phyloP scores from a whole-genome alignment of 2,888 invertebrate genomes.

The Drosophila lutescens region DNA sequence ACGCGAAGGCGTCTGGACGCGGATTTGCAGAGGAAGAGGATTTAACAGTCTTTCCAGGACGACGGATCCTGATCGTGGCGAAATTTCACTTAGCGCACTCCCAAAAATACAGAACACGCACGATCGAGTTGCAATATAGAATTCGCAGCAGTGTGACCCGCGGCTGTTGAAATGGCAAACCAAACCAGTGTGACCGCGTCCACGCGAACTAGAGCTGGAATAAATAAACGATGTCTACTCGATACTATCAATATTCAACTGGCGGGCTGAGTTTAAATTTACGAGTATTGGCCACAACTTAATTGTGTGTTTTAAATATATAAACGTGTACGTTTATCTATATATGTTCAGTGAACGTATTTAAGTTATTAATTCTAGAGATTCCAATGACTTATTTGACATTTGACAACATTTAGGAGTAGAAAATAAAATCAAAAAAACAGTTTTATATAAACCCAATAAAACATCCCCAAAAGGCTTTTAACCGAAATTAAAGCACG shows the following conservation, averaged over 20 bases:
- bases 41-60: not conserved
- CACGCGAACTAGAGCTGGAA: not conserved
- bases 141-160: conserved; percentile 3
- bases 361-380: too few relatives aligned
- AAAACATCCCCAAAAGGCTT: too few relatives aligned
- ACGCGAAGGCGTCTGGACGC: conserved; percentile 6
- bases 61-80: not conserved
- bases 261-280: not conserved
- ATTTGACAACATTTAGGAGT: too few relatives aligned
- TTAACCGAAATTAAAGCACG: too few relatives aligned
- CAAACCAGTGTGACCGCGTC: not conserved
- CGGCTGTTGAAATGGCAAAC: conserved; percentile 1
- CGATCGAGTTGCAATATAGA: conserved; percentile 17
- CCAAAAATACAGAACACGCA: conserved; percentile 19
- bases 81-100: conserved; percentile 8
- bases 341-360: too few relatives aligned
- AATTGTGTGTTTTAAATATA: too few relatives aligned
- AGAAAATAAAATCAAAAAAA: too few relatives aligned
- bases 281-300: too few relatives aligned
- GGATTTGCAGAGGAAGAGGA: not conserved
- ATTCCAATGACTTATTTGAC: too few relatives aligned
- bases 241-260: not conserved
- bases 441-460: too few relatives aligned
- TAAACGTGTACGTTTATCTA: too few relatives aligned
- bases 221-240: not conserved